Evolutionary conservation across 2,888 invertebrate genomes (phyloP).

Genomic region (Zygothrica quintamaculata): DNA sequence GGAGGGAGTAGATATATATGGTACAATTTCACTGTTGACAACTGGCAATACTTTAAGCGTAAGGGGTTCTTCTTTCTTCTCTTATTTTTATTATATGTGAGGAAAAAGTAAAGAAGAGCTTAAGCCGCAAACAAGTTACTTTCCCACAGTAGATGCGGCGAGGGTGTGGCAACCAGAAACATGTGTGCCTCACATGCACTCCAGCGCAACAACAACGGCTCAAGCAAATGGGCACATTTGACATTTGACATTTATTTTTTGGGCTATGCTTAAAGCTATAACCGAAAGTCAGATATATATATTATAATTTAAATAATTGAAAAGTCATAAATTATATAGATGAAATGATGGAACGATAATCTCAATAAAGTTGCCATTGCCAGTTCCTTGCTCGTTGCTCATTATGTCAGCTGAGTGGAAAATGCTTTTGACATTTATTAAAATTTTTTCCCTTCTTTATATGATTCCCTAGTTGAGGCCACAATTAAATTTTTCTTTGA

Average conservation of each 20-base stretch:
- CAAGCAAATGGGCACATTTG: slow-evolving; percentile 35
- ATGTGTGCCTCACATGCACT: slow-evolving; percentile 69
- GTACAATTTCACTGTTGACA: slow-evolving; percentile 54
- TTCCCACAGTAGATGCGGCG: slow-evolving; percentile 43
- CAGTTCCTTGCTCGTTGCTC: slow-evolving; percentile 58
- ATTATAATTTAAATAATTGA: slow-evolving; percentile 66
- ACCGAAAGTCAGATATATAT: no score
- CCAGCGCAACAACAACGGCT: background rate
- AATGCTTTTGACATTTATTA: slow-evolving; percentile 74
- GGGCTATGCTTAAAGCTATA: no score
- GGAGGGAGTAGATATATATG: background rate
- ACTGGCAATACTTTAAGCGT: slow-evolving; percentile 66
- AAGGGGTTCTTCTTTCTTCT: no score
- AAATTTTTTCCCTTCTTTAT: slow-evolving; percentile 64
- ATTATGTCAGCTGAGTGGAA: slow-evolving; percentile 65
- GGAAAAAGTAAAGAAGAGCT: slow-evolving; percentile 37
- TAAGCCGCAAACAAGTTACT: slow-evolving; percentile 17
- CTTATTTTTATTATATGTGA: no score
- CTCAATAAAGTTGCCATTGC: slow-evolving; percentile 31
- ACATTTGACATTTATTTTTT: slow-evolving; percentile 58
- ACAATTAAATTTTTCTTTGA: no score
- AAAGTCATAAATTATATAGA: slow-evolving; percentile 75
- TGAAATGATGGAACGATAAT: slow-evolving; percentile 58
- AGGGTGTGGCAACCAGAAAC: slow-evolving; percentile 40
- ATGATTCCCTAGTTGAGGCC: no score